phyloP scores from a whole-genome alignment of 2,113 vertebrate species.

The Pituophis catenifer region DNA sequence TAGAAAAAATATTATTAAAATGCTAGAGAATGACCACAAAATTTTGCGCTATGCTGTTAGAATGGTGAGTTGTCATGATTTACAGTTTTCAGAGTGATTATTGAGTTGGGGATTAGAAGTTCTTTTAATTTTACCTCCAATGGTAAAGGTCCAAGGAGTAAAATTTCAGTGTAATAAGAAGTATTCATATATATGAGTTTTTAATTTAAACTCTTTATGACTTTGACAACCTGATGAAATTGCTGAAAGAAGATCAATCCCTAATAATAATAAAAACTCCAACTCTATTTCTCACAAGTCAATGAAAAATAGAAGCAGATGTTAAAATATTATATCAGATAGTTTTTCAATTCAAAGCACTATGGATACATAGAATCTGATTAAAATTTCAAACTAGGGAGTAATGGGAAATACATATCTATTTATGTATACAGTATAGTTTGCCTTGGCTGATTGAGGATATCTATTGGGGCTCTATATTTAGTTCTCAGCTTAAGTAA shows the following conservation, averaged over 20 bases:
- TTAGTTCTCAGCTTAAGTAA: background rate
- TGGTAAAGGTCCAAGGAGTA: background rate
- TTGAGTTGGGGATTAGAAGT: constrained; percentile 1
- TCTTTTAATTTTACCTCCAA: background rate
- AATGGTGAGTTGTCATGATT: constrained; percentile 75
- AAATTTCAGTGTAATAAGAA: background rate
- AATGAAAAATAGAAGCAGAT: background rate
- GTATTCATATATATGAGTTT: background rate
- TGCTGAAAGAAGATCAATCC: background rate
- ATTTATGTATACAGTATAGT: background rate
- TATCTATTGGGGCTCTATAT: background rate
- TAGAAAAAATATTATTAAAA: constrained; percentile 80
- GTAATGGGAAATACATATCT: background rate
- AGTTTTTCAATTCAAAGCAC: background rate
- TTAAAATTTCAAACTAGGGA: background rate
- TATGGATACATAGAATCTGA: background rate
- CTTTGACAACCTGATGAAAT: background rate
- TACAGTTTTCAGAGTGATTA: background rate
- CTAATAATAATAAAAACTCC: background rate
- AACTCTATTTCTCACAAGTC: background rate
- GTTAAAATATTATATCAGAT: background rate
- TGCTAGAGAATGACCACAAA: constrained; percentile 81
- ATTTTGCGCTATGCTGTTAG: constrained; percentile 79
- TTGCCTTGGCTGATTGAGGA: background rate
- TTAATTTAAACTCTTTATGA: background rate